Evolutionary conservation across 2,888 invertebrate genomes (phyloP).

Genomic region (Philopedon plagiatum): DNA sequence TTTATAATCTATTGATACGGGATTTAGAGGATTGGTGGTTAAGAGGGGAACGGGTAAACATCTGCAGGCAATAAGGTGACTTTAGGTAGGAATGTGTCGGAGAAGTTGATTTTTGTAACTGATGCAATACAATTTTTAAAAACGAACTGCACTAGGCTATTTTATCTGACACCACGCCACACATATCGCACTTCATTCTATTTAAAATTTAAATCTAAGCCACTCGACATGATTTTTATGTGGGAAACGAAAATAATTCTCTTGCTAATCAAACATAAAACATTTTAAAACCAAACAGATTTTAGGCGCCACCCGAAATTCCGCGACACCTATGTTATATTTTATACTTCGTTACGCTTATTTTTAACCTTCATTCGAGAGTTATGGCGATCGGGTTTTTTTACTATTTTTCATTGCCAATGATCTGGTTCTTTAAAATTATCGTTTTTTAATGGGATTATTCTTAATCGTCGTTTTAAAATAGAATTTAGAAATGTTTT

Average conservation of each 20-base stretch:
- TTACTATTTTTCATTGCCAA: conserved; percentile 8
- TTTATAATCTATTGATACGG: too few species aligned
- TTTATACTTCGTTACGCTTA: conserved; percentile 22
- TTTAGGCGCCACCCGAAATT: conserved; percentile 39
- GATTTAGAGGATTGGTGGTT: too few species aligned
- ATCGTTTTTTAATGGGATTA: neutral
- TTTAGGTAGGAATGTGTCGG: too few species aligned
- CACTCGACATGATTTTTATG: conserved; percentile 14
- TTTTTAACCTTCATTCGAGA: conserved; percentile 32
- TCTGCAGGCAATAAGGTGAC: too few species aligned
- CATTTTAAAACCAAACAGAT: conserved; percentile 28
- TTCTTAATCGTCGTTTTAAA: too few species aligned
- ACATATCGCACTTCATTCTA: neutral
- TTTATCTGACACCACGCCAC: neutral
- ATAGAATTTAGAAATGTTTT: too few species aligned
- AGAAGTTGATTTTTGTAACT: too few species aligned
- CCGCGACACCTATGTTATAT: conserved; percentile 23
- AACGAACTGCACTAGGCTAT: neutral
- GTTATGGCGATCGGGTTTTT: conserved; percentile 11
- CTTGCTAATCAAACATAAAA: conserved; percentile 21
- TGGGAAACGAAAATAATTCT: conserved; percentile 20
- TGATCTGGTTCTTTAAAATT: neutral
- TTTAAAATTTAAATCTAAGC: conserved; percentile 7
- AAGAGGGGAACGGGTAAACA: too few species aligned
- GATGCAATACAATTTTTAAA: neutral